phyloP scores from a whole-genome alignment of 2,888 invertebrate genomes.

The Mongoloraphidia duomilia region DNA sequence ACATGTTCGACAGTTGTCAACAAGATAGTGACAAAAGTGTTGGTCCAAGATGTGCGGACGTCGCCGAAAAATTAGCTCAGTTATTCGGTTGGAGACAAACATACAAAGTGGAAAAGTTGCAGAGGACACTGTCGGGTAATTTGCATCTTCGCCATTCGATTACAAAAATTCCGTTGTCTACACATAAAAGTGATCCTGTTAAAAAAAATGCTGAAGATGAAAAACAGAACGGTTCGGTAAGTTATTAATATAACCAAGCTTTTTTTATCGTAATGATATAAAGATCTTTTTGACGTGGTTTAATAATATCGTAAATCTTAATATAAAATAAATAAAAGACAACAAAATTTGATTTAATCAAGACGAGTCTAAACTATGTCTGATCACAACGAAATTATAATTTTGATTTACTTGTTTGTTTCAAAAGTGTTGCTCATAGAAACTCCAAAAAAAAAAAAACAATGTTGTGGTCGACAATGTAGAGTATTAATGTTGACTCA shows the following conservation, averaged over 20 bases:
- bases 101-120: constrained; percentile 63
- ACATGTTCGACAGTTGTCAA: constrained; percentile 26
- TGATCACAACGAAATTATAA: too few relatives aligned
- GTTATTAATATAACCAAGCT: background rate
- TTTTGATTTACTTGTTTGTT: too few relatives aligned
- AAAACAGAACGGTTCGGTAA: constrained; percentile 1
- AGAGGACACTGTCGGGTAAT: constrained; percentile 38
- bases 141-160: constrained; percentile 3
- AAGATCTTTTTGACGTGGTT: too few relatives aligned
- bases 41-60: constrained; percentile 53
- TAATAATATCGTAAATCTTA: too few relatives aligned
- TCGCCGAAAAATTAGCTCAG: constrained; percentile 61
- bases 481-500: too few relatives aligned
- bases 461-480: too few relatives aligned
- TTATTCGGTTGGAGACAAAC: constrained; percentile 70
- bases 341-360: too few relatives aligned
- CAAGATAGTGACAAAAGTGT: constrained; percentile 14
- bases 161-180: constrained; percentile 1
- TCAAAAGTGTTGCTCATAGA: too few relatives aligned
- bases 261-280: too few relatives aligned
- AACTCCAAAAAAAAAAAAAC: too few relatives aligned
- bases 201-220: background rate
- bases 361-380: too few relatives aligned
- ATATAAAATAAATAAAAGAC: too few relatives aligned
- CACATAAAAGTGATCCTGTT: background rate